These are phyloP conservation scores for Sarcophaga variegata DNA, from an alignment of 2,888 invertebrate genomes.

Conservation along the genomic window DNA sequence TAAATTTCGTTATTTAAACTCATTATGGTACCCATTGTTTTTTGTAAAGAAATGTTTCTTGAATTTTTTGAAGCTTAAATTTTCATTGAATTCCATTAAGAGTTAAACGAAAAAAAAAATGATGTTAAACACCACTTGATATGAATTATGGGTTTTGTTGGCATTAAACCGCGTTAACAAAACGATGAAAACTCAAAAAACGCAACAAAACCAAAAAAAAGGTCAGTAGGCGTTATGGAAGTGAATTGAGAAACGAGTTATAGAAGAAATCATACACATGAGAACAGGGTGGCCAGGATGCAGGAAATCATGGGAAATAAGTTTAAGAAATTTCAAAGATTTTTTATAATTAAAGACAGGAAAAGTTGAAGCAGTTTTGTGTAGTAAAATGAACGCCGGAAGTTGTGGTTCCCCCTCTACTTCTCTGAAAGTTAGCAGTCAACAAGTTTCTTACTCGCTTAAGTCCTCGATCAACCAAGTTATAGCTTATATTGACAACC, in stretches of 20 bases:
- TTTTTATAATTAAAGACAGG: too few relatives aligned
- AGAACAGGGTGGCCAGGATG: neutral
- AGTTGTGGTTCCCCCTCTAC: too few relatives aligned
- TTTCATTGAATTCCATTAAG: slow-evolving; percentile 51
- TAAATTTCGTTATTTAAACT: neutral
- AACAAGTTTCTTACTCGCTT: too few relatives aligned
- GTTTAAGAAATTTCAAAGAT: too few relatives aligned
- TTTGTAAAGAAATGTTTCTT: neutral
- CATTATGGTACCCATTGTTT: neutral
- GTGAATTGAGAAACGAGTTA: neutral
- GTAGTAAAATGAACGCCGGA: too few relatives aligned
- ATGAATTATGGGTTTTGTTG: slow-evolving; percentile 53
- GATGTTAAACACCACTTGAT: neutral
- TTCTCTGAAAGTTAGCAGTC: too few relatives aligned
- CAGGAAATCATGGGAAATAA: too few relatives aligned
- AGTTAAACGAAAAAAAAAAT: neutral
- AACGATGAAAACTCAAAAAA: too few relatives aligned
- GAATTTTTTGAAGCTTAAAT: slow-evolving; percentile 33
- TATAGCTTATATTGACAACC: too few relatives aligned
- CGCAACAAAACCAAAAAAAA: slow-evolving; percentile 34
- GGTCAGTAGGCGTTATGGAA: slow-evolving; percentile 55
- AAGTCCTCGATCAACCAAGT: too few relatives aligned
- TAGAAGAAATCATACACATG: neutral
- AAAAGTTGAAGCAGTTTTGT: too few relatives aligned
- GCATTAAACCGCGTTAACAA: slow-evolving; percentile 41